phyloP scores from a whole-genome alignment of 2,888 invertebrate species.

The Pseudococcus jackbeardsleyi region DNA sequence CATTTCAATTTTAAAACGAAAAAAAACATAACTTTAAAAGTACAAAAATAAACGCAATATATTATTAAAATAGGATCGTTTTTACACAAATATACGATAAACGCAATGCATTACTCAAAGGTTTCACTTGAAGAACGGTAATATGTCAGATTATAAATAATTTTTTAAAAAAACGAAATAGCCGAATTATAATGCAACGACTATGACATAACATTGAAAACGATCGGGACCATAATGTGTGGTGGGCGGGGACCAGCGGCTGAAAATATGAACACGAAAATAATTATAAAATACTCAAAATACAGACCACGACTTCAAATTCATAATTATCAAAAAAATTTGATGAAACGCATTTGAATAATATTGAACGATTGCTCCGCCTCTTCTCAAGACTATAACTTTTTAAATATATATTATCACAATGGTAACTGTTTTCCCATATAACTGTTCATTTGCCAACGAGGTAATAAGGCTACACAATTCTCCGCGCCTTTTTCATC shows the following conservation, averaged over 20 bases:
- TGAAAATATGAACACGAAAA: background rate
- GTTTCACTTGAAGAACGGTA: background rate
- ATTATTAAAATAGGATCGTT: background rate
- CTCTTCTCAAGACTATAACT: too few species aligned
- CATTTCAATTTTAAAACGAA: background rate
- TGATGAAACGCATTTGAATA: background rate
- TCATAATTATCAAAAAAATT: background rate
- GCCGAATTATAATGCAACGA: background rate
- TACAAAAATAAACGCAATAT: background rate
- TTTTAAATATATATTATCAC: background rate
- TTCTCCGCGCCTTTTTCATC: constrained; percentile 25
- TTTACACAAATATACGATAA: constrained; percentile 13
- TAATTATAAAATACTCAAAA: background rate
- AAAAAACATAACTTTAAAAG: background rate
- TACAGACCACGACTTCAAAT: background rate
- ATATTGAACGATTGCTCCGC: background rate
- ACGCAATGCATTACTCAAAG: background rate
- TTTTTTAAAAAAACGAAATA: constrained; percentile 27
- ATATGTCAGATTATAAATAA: background rate
- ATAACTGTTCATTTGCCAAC: background rate
- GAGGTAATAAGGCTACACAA: constrained; percentile 40
- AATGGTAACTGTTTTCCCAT: constrained; percentile 27
- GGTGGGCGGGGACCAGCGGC: background rate
- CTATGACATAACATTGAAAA: background rate
- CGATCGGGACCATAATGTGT: background rate